phyloP scores from a whole-genome alignment of 2,797 vertebrate species.

The Cossypha polioptera region DNA sequence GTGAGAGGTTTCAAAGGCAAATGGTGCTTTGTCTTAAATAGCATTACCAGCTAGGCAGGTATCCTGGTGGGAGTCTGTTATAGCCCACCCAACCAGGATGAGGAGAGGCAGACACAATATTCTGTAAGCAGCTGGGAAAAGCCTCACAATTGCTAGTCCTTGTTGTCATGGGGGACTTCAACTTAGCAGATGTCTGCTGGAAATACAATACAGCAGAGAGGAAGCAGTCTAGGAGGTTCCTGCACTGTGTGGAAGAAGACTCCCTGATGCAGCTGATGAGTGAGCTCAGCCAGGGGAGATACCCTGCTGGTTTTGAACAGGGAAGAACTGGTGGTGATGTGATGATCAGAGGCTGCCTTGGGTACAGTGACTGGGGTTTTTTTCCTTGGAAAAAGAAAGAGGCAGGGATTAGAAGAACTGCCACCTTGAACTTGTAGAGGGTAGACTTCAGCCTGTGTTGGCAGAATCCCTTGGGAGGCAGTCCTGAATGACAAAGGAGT shows the following conservation, averaged over 20 bases:
- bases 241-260: not conserved
- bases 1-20: not conserved
- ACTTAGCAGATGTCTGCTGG: not conserved
- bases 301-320: not conserved
- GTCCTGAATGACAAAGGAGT: not conserved
- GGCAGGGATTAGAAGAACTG: not conserved
- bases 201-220: not conserved
- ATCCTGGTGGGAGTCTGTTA: not conserved
- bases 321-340: not conserved
- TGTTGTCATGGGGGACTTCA: not conserved
- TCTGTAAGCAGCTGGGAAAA: not conserved
- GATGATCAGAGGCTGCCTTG: not conserved
- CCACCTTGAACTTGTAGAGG: not conserved
- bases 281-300: not conserved
- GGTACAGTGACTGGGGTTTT: too few relatives aligned
- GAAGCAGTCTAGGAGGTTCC: not conserved
- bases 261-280: not conserved
- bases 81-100: not conserved
- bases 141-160: not conserved
- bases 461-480: not conserved
- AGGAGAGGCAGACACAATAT: not conserved
- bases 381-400: not conserved
- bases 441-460: not conserved
- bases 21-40: not conserved
- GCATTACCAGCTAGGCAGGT: not conserved